Evolutionary conservation across 2,797 vertebrate species (phyloP), one percentile per base, ranked within the genome.

Genomic region (Sorex maritimensis): DNA sequence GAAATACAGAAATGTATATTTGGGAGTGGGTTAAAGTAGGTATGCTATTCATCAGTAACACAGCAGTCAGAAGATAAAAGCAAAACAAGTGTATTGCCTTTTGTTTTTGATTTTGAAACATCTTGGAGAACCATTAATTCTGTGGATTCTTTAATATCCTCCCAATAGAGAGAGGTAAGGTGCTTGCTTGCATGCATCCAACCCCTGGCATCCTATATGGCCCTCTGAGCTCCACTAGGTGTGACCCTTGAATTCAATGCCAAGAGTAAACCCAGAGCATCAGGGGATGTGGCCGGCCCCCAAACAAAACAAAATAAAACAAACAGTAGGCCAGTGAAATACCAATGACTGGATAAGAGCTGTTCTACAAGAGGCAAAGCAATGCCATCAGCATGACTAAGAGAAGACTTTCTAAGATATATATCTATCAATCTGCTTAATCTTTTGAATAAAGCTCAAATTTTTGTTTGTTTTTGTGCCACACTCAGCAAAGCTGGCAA

Each of bases 371-470:
- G 17, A 55, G 61, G 46, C 41, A 44, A 63, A 86, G 68, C 38
- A 69, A 12, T 41, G 14, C 19, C 13, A 12, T 46, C 61, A 72
- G 15, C 2, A 0, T 30, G 41, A 44, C 41, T 44, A 44, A 44
- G 41, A 68, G 49, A 67, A 91, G 71, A 0, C 12, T 84, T 73
- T 81, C 46, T 61, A 81, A 49, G 89, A 46, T 41, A 78, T 65
- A 19, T 68, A 44, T 44, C 19, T 90, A 81, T 69, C 19, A 77
- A 44, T 69, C 28, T 81, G 34, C 46, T 87, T 86, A 86, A 91
- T 75, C 41, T 44, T 44, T 44, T 44, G 41, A 44, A 44, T 44
- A 44, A 44, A 44, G 5, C 41, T 44, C 41, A 44, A 44, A 44
- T 44, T 44, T 44, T 44, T 44, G 41, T 44, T 44, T 44, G 41